Conservation (phyloP, 2,888 invertebrate species). For the Leptinotarsa peninsularis region DNA sequence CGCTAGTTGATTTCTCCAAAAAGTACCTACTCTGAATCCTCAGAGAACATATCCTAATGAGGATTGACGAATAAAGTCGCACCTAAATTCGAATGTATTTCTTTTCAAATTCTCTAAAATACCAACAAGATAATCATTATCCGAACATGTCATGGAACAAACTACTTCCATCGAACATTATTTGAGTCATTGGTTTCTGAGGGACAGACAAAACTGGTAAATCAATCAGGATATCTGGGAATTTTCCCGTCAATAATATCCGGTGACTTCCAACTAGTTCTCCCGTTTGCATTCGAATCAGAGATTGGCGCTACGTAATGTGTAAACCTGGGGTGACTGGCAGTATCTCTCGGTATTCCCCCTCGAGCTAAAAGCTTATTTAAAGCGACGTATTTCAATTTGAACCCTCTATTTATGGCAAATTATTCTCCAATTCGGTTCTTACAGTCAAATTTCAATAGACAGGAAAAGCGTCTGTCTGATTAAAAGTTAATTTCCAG, state of each 20-base stretch:
- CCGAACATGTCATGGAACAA: no score
- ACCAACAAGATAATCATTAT: no score
- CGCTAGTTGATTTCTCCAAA: no score
- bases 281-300: conserved; percentile 44
- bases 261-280: conserved; percentile 33
- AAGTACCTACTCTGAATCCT: no score
- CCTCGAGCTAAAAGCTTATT: conserved; percentile 59
- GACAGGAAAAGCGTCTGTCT: conserved; percentile 9
- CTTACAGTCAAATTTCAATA: conserved; percentile 39
- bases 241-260: conserved; percentile 45
- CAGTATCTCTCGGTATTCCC: conserved; percentile 60
- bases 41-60: no score
- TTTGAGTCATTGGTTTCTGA: not conserved
- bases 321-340: conserved; percentile 60
- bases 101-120: no score
- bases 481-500: conserved; percentile 3
- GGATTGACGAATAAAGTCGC: no score
- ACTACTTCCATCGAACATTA: no score
- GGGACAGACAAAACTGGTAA: conserved; percentile 15
- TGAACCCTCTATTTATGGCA: conserved; percentile 52
- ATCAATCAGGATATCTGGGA: conserved; percentile 37
- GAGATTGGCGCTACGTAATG: conserved; percentile 48
- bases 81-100: no score
- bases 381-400: conserved; percentile 62
- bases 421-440: conserved; percentile 50